Evolutionary conservation across 2,113 vertebrate species (phyloP).

Genomic region (Anoura caudifer): DNA sequence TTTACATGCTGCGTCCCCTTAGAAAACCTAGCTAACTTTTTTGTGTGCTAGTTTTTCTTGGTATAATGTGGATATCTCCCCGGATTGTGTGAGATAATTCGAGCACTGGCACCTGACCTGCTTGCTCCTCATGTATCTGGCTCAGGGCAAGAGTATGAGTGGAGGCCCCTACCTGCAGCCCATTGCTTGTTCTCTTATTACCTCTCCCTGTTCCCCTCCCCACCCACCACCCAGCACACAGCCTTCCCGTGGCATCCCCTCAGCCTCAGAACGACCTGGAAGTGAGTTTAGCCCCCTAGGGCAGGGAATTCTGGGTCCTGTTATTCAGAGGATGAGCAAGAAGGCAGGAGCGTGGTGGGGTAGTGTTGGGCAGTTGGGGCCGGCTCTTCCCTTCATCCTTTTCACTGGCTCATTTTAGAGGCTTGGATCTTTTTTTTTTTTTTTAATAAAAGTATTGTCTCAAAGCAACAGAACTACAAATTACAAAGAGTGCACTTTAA

Average conservation of each 20-base stretch:
- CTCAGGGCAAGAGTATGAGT: not conserved
- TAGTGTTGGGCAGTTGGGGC: not conserved
- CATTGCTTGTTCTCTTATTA: not conserved
- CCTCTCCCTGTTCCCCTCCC: accelerated
- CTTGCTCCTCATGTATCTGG: not conserved
- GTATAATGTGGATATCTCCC: not conserved
- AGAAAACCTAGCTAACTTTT: not conserved
- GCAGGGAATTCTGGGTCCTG: not conserved
- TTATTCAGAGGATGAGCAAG: not conserved
- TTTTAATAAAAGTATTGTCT: not conserved
- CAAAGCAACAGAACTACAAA: not conserved
- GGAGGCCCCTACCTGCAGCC: accelerated
- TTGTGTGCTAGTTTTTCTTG: not conserved
- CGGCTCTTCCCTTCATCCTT: not conserved
- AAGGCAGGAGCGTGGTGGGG: not conserved
- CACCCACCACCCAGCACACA: not conserved
- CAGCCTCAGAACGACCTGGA: not conserved
- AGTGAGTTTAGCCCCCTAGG: too few species aligned
- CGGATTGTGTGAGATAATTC: not conserved
- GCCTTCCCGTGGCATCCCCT: not conserved
- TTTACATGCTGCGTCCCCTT: not conserved
- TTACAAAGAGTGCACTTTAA: not conserved
- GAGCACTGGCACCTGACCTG: not conserved
- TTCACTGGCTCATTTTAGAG: not conserved
- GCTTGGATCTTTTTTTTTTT: not conserved